Percentiles rank a stretch among this genome's conserved stretches.
phyloP scores from a whole-genome alignment of 2,888 invertebrate species.

The Pilophorus perplexus region DNA sequence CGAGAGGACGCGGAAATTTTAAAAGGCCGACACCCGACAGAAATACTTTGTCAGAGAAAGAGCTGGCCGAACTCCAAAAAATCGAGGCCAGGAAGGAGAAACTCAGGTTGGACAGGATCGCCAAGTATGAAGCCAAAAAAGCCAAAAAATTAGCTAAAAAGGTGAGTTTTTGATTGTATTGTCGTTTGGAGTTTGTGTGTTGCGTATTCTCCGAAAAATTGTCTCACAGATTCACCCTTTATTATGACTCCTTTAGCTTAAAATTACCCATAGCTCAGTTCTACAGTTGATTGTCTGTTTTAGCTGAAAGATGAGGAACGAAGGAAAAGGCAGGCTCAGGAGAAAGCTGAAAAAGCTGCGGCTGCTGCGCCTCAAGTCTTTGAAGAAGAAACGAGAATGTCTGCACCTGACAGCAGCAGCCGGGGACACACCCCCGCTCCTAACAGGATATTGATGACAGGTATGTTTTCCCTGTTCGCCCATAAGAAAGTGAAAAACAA shows the following conservation, averaged over 20 bases:
- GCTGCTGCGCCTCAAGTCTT: slow-evolving; percentile 53
- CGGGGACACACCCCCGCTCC: slow-evolving; percentile 42
- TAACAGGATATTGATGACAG: neutral
- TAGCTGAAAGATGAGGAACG: slow-evolving; percentile 45
- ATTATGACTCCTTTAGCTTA: neutral
- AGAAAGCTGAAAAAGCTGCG: slow-evolving; percentile 44
- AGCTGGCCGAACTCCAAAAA: slow-evolving; percentile 44
- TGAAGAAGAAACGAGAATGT: slow-evolving; percentile 59
- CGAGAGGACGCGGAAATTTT: slow-evolving; percentile 41
- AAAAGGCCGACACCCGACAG: slow-evolving; percentile 34
- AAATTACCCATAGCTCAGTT: neutral
- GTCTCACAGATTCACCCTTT: neutral
- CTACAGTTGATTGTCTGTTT: neutral
- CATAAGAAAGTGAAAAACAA: too few species aligned
- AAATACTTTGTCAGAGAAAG: slow-evolving; percentile 44
- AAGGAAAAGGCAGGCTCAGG: slow-evolving; percentile 40
- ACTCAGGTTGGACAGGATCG: slow-evolving; percentile 43
- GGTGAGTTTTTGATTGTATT: slow-evolving; percentile 24
- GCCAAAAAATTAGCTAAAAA: slow-evolving; percentile 45
- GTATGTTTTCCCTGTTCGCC: too few species aligned
- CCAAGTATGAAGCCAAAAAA: slow-evolving; percentile 45
- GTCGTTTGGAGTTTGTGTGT: neutral
- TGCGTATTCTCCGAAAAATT: neutral
- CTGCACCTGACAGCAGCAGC: slow-evolving; percentile 51
- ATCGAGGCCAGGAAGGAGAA: slow-evolving; percentile 46